Percentiles rank a stretch among this genome's conserved stretches.
Evolutionary conservation across 2,113 vertebrate species (phyloP).

Genomic region (Sprattus sprattus): DNA sequence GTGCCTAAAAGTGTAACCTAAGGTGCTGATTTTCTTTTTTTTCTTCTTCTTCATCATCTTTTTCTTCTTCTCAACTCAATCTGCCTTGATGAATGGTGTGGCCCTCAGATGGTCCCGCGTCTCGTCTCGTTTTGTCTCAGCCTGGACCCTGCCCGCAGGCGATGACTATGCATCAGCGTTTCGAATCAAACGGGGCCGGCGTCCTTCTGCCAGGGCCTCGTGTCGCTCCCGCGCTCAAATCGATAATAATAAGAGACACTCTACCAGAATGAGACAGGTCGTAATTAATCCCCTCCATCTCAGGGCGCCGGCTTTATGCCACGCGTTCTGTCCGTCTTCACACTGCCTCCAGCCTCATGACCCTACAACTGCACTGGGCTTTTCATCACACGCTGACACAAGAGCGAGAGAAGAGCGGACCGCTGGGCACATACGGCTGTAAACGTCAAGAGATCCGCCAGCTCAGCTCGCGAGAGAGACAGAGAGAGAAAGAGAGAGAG

Average conservation of each 20-base stretch:
- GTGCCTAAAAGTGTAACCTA: neutral
- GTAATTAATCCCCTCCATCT: slow-evolving; percentile 46
- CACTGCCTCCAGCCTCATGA: slow-evolving; percentile 32
- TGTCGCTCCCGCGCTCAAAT: slow-evolving; percentile 28
- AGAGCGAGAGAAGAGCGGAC: slow-evolving; percentile 15
- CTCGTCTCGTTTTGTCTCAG: neutral
- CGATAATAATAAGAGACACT: slow-evolving; percentile 40
- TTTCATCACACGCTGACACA: slow-evolving; percentile 36
- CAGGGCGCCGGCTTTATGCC: neutral
- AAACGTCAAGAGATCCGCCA: neutral
- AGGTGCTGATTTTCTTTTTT: neutral
- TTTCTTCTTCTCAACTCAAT: neutral
- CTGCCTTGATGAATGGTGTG: slow-evolving; percentile 19
- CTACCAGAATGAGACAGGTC: slow-evolving; percentile 37
- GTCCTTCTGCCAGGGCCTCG: slow-evolving; percentile 4
- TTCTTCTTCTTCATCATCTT: neutral
- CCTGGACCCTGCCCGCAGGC: neutral
- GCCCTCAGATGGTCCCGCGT: neutral
- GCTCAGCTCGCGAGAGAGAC: neutral
- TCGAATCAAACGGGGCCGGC: slow-evolving; percentile 12
- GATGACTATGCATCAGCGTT: slow-evolving; percentile 33
- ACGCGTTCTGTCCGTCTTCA: slow-evolving; percentile 24
- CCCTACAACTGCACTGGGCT: slow-evolving; percentile 32
- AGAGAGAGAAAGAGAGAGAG: neutral
- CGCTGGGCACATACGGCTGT: neutral